Evolutionary conservation across 2,113 vertebrate species (phyloP).

Genomic region (Dunckerocampus dactyliophorus): DNA sequence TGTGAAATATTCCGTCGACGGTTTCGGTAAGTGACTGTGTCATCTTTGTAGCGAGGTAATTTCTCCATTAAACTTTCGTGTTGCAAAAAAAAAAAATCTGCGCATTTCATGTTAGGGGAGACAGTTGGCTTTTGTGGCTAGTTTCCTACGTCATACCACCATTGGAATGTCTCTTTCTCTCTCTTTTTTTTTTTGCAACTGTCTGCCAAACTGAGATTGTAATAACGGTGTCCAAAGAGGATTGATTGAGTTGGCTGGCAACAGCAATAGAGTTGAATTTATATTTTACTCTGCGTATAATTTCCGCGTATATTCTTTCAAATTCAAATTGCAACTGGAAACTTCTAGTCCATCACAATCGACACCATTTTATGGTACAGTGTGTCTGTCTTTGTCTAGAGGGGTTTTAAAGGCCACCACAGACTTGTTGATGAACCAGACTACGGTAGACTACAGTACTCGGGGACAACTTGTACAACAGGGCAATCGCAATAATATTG

Average conservation of each 20-base stretch:
- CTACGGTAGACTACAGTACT: too few species aligned
- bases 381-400: not conserved
- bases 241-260: not conserved
- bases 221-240: too few species aligned
- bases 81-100: not conserved
- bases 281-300: not conserved
- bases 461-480: too few species aligned
- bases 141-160: not conserved
- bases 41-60: slow-evolving; percentile 22
- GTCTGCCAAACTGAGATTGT: too few species aligned
- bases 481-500: too few species aligned
- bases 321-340: not conserved
- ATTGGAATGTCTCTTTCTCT: not conserved
- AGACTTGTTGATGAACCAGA: not conserved
- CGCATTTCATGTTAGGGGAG: slow-evolving; percentile 2
- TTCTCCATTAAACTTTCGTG: not conserved
- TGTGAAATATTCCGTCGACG: not conserved
- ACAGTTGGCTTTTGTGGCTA: slow-evolving; percentile 10
- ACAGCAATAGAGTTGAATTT: not conserved
- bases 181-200: not conserved
- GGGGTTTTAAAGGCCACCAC: not conserved
- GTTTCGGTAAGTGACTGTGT: slow-evolving; percentile 39
- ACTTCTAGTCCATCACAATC: not conserved
- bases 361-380: not conserved
- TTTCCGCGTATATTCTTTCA: not conserved